These are phyloP conservation scores for Scelioninae gen. 1 DNA, from an alignment of 2,888 invertebrate genomes.

Conservation along the genomic window DNA sequence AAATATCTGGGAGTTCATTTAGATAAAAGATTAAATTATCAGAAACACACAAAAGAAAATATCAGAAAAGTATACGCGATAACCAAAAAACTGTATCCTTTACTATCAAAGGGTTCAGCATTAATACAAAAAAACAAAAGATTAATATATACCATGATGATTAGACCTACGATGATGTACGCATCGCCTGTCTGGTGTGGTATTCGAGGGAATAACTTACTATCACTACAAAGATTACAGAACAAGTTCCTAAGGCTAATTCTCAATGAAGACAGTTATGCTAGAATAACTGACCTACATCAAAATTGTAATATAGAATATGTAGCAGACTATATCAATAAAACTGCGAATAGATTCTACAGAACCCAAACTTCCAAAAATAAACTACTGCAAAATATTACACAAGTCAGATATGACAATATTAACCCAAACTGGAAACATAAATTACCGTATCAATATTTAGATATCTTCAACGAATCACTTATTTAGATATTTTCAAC, in stretches of 20 bases:
- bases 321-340: neutral
- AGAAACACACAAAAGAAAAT: too few relatives aligned
- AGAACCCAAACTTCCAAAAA: neutral
- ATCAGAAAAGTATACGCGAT: conserved; percentile 64
- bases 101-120: conserved; percentile 65
- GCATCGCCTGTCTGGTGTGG: conserved; percentile 72
- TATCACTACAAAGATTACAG: neutral
- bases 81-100: conserved; percentile 69
- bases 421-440: neutral
- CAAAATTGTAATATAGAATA: neutral
- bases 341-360: neutral
- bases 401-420: neutral
- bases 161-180: conserved; percentile 68
- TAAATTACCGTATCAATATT: neutral
- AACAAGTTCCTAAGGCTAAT: neutral
- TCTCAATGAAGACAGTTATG: neutral
- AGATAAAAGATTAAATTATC: conserved; percentile 64
- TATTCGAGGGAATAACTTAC: neutral
- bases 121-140: conserved; percentile 67
- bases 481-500: neutral
- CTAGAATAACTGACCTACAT: neutral
- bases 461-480: neutral
- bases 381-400: neutral
- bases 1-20: conserved; percentile 72
- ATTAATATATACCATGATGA: conserved; percentile 71